Evolutionary conservation across 2,888 invertebrate species (phyloP), one percentile per base, ranked within the genome.

Genomic region (Cheilosia grossa): DNA sequence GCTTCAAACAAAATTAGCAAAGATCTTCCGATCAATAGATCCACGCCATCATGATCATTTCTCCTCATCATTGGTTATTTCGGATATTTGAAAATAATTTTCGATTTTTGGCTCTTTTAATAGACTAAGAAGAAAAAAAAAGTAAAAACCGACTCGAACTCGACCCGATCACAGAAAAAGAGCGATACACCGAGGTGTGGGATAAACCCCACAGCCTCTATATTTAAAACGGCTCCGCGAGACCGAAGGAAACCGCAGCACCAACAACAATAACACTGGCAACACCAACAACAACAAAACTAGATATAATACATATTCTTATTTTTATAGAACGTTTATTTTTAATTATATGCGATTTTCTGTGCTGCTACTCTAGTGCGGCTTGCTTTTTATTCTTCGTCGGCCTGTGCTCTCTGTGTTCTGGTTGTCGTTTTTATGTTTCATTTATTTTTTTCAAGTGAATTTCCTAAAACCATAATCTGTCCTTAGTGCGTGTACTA

Each of bases 271-370:
- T 17, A 74, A 40, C 40, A 44, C 56, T 24, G 27, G 42, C 49
- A 73, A 61, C 59, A 73, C 21, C 15, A 54, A 19, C 54, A 80
- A 54, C 63, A 69, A 47, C 74, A 63, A 42, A 72, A 73, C 51
- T 37, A 73, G 64, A 80, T 64, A 69, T 49, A 83, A 74, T 72
- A 85, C 85, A 72, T 81, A 75, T 85, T 81, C 81, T 77, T 75
- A 81, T 90, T 90, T 91, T 91, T 90, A 91, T 91, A 90, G 91
- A 90, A 91, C 91, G 90, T 90, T 90, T 90, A 90, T 90, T 90
- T 90, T 91, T 90, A 90, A 90, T 90, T 90, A 90, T 91, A 89
- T 89, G 91, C 91, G 90, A 91, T 90, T 90, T 91, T 90, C 88
- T 89, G 88, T 88, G 90, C 51, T 75, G 70, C 30, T 61, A 59